phyloP scores from a whole-genome alignment of 2,888 invertebrate species.

The Phaedon cochleariae region DNA sequence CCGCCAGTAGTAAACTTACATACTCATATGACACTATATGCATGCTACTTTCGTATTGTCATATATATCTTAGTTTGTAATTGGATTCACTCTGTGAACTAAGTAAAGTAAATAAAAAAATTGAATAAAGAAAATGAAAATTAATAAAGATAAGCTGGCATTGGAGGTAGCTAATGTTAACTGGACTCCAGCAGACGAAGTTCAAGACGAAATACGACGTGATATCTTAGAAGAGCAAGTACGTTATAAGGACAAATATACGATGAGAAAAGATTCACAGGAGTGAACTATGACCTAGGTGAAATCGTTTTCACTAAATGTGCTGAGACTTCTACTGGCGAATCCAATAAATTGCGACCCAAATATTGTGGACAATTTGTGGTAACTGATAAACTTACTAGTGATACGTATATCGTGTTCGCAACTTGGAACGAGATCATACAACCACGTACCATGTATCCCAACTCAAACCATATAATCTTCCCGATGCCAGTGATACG shows the following conservation, averaged over 20 bases:
- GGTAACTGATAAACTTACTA: conserved; percentile 1
- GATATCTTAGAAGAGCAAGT: neutral
- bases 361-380: conserved; percentile 11
- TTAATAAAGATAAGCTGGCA: neutral
- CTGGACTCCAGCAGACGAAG: neutral
- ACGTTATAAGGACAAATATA: neutral
- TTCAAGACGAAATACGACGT: too few species aligned
- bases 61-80: too few species aligned
- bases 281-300: conserved; percentile 1
- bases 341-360: conserved; percentile 14
- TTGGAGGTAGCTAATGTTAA: neutral
- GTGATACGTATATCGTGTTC: conserved; percentile 9
- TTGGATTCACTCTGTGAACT: too few species aligned
- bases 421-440: neutral
- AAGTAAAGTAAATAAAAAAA: too few species aligned
- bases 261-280: conserved; percentile 10
- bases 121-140: too few species aligned
- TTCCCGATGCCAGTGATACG: neutral
- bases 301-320: conserved; percentile 13
- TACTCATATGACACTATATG: too few species aligned
- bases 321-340: neutral
- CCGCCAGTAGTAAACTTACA: too few species aligned
- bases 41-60: too few species aligned
- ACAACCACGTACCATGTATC: conserved; percentile 6
- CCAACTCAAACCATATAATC: neutral